Evolutionary conservation across 1,140 invertebrate genomes (phyloP).

Genomic region (Dendrolimus punctatus): DNA sequence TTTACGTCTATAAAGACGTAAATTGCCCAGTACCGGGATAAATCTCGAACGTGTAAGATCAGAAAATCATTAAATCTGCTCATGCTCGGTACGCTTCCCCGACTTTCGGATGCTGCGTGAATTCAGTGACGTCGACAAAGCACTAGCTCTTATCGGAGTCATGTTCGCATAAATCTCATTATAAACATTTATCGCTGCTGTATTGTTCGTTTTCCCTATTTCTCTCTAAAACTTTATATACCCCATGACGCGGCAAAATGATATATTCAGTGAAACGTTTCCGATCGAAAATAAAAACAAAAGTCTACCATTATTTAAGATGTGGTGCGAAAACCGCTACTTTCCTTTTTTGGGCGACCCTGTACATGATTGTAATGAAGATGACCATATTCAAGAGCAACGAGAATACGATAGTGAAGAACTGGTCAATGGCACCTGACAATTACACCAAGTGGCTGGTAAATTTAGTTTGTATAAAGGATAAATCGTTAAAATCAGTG

Average conservation of each 20-base stretch:
- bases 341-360: conserved; percentile 62
- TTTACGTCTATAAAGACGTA: too few species aligned
- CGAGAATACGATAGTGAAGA: conserved; percentile 29
- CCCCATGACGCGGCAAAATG: conserved; percentile 53
- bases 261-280: conserved; percentile 42
- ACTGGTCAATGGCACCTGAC: conserved; percentile 53
- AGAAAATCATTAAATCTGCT: conserved; percentile 62
- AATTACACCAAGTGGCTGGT: conserved; percentile 66
- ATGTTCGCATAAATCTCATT: not conserved
- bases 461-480: conserved; percentile 5
- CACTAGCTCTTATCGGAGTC: not conserved
- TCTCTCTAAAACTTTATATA: conserved; percentile 7
- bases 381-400: conserved; percentile 64
- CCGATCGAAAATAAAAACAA: conserved; percentile 40
- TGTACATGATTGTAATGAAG: conserved; percentile 68
- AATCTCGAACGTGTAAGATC: conserved; percentile 19
- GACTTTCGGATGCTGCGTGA: conserved; percentile 42
- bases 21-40: conserved; percentile 2
- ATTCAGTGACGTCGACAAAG: not conserved
- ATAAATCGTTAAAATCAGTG: too few species aligned
- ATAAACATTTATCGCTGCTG: too few species aligned
- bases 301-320: conserved; percentile 44
- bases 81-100: conserved; percentile 46
- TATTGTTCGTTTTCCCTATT: not conserved
- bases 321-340: conserved; percentile 63